Conservation (phyloP, 1,140 invertebrate genomes). For the Zaprionus ornatus region DNA sequence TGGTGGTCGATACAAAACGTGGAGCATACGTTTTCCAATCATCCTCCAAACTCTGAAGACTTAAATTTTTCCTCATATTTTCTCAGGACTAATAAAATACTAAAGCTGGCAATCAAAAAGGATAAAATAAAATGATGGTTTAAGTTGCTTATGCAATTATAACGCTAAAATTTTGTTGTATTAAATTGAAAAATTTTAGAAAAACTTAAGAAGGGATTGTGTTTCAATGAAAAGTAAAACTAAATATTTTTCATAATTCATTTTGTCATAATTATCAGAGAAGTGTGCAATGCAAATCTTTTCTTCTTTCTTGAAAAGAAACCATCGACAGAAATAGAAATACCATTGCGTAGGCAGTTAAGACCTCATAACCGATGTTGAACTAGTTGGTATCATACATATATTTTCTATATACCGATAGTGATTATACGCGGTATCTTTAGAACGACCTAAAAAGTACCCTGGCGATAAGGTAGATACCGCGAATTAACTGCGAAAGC, state of each 20-base stretch:
- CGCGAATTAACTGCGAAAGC: slow-evolving; percentile 27
- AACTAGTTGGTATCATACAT: slow-evolving; percentile 1
- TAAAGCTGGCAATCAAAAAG: too few relatives aligned
- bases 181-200: not conserved
- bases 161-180: not conserved
- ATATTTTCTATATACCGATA: not conserved
- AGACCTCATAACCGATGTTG: not conserved
- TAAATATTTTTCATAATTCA: not conserved
- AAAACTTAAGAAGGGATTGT: not conserved
- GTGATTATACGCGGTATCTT: slow-evolving; percentile 19
- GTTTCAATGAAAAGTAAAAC: not conserved
- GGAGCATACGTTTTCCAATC: not conserved
- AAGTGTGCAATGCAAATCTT: too few relatives aligned
- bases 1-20: slow-evolving; percentile 20
- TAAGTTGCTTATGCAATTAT: not conserved
- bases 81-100: too few relatives aligned
- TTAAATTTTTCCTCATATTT: not conserved
- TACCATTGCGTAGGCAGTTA: not conserved
- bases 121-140: too few relatives aligned
- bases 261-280: not conserved
- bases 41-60: not conserved
- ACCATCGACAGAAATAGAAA: not conserved
- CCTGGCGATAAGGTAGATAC: slow-evolving; percentile 35
- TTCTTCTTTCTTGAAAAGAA: not conserved
- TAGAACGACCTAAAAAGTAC: slow-evolving; percentile 18